phyloP scores from a whole-genome alignment of 2,797 vertebrate species.

The Acanthis flammea region DNA sequence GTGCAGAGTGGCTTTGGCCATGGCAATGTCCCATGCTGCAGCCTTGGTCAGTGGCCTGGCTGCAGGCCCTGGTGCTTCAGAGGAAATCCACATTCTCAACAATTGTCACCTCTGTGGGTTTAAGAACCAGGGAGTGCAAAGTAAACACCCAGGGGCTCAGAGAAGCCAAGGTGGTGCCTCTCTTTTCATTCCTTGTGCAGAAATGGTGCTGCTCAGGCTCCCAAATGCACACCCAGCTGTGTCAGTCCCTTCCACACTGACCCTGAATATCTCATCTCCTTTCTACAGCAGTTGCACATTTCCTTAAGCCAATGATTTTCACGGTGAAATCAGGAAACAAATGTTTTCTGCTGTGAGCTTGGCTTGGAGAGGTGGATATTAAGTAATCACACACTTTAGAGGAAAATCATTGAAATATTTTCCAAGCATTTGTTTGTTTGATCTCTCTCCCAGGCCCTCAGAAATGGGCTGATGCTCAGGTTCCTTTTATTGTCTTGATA shows the following conservation, averaged over 20 bases:
- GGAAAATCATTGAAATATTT: neutral
- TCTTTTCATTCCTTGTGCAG: neutral
- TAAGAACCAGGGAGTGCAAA: neutral
- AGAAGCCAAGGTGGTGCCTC: neutral
- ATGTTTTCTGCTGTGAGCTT: neutral
- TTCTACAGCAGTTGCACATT: neutral
- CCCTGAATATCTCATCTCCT: neutral
- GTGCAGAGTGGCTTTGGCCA: neutral
- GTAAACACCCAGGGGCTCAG: neutral
- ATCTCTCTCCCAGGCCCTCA: neutral
- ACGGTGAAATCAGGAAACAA: neutral
- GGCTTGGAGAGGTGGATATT: neutral
- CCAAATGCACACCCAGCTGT: neutral
- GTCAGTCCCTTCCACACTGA: neutral
- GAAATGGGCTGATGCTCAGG: neutral
- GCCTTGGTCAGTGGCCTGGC: neutral
- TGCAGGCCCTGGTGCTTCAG: neutral
- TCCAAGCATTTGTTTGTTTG: neutral
- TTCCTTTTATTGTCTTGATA: neutral
- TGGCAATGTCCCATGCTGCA: rapidly evolving
- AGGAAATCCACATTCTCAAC: neutral
- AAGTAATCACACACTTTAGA: neutral
- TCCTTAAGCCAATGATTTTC: neutral
- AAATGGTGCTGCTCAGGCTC: neutral
- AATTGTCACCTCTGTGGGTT: neutral